These are phyloP conservation scores for Myiozetetes cayanensis DNA, from an alignment of 2,113 vertebrate genomes.

Conservation along the genomic window DNA sequence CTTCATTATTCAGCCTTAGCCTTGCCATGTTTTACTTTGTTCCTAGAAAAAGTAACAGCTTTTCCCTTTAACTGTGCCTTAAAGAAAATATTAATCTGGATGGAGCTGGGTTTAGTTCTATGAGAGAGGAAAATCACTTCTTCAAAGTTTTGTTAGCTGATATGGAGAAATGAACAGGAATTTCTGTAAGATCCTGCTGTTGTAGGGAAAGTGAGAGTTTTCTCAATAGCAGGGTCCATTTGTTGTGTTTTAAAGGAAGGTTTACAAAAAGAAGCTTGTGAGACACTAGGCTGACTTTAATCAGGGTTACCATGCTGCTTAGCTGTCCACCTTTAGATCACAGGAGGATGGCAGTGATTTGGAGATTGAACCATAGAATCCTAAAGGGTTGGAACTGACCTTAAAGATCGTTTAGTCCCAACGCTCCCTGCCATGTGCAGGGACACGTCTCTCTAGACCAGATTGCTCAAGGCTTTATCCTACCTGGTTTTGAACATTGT, in stretches of 20 bases:
- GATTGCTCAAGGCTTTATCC: neutral
- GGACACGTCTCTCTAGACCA: neutral
- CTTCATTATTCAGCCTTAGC: neutral
- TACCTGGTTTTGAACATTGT: neutral
- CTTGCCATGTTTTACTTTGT: neutral
- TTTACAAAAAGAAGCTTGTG: neutral
- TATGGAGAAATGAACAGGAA: neutral
- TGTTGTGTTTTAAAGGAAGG: neutral
- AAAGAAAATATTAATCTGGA: neutral
- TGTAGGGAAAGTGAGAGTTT: neutral
- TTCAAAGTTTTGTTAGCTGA: neutral
- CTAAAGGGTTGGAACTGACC: neutral
- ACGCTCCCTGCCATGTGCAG: neutral
- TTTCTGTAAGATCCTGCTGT: neutral
- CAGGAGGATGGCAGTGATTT: neutral
- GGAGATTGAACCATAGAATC: neutral
- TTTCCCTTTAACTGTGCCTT: neutral
- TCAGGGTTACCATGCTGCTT: neutral
- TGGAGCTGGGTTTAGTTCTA: neutral
- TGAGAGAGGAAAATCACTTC: neutral
- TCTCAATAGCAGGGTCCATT: neutral
- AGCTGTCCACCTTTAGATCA: neutral
- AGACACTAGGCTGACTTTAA: neutral
- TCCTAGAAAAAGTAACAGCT: neutral
- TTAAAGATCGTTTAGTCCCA: neutral